phyloP scores from a whole-genome alignment of 2,113 vertebrate species.

The Pelobates fuscus region DNA sequence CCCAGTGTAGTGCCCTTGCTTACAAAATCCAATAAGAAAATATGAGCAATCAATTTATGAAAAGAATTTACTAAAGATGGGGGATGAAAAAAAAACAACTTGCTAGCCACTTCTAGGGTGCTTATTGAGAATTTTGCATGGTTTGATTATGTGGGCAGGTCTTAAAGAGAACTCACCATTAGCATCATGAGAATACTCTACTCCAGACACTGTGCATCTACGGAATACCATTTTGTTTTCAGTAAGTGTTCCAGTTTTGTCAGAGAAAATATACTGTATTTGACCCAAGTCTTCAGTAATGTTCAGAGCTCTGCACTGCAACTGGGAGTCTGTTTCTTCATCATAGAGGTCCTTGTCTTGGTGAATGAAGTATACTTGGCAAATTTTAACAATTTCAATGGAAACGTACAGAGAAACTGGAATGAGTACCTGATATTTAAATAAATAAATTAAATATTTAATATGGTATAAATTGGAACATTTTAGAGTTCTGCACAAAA shows the following conservation, averaged over 20 bases:
- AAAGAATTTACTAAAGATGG: no score
- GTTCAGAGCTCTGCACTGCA: conserved; percentile 94
- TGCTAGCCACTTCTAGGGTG: no score
- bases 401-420: conserved; percentile 97
- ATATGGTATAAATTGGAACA: no score
- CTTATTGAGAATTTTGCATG: no score
- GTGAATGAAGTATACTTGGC: conserved; percentile 96
- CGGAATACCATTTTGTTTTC: conserved; percentile 99
- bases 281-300: conserved; percentile 97
- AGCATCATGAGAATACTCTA: conserved; percentile 96
- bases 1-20: no score
- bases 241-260: conserved; percentile 96
- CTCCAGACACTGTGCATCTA: conserved; percentile 90
- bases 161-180: conserved; percentile 84
- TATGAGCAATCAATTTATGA: no score
- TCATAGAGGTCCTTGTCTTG: conserved; percentile 92
- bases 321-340: conserved; percentile 90
- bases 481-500: no score
- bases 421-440: conserved; percentile 83
- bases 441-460: conserved; percentile 38
- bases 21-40: no score
- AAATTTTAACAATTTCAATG: conserved; percentile 97
- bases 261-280: conserved; percentile 97
- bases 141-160: no score
- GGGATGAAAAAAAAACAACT: no score